These are phyloP conservation scores for Campylomormyrus tamandua DNA, from an alignment of 2,113 vertebrate species.

Conservation along the genomic window DNA sequence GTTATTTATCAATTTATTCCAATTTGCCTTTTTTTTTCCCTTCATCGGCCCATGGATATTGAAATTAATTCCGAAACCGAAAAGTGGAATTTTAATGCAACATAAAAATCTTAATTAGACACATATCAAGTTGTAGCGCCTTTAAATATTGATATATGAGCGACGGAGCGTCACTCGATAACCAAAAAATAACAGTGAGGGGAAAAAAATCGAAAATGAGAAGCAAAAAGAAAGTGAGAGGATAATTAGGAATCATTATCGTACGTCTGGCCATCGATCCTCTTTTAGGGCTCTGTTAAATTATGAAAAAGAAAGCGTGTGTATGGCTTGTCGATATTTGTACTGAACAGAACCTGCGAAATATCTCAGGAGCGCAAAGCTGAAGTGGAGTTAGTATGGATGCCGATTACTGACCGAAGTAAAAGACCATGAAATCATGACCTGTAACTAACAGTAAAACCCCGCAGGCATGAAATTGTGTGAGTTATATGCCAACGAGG, in stretches of 20 bases:
- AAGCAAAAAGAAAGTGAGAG: not conserved
- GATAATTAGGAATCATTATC: not conserved
- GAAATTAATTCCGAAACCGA: constrained; percentile 4
- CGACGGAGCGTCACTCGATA: not conserved
- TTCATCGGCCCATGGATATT: not conserved
- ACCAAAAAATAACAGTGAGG: not conserved
- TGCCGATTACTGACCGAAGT: constrained; percentile 10
- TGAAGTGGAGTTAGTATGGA: not conserved
- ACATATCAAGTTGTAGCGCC: not conserved
- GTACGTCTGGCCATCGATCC: not conserved
- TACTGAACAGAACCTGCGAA: not conserved
- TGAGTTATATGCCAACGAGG: not conserved
- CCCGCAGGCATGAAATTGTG: constrained; percentile 8
- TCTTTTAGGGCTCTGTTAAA: not conserved
- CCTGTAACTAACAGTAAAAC: constrained; percentile 19
- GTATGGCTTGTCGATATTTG: not conserved
- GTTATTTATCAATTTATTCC: constrained; percentile 17
- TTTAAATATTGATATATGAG: constrained; percentile 17
- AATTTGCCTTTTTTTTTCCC: constrained; percentile 1
- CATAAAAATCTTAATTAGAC: constrained; percentile 19
- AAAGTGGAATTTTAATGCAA: not conserved
- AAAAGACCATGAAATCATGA: constrained; percentile 13
- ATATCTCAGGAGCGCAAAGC: not conserved
- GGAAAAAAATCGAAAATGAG: not conserved
- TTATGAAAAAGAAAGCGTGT: not conserved